phyloP scores from a whole-genome alignment of 1,140 invertebrate genomes.

The Limonius californicus region DNA sequence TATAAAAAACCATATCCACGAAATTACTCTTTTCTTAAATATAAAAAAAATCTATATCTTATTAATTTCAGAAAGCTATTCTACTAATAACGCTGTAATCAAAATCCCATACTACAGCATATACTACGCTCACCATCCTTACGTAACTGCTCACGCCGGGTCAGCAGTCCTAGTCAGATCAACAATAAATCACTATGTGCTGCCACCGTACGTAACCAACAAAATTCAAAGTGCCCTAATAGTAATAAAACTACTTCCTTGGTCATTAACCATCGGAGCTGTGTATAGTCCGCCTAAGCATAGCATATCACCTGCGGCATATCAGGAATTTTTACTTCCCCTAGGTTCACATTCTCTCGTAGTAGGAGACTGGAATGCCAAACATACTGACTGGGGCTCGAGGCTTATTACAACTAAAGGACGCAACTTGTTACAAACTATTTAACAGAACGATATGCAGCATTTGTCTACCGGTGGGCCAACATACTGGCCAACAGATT shows the following conservation, averaged over 20 bases:
- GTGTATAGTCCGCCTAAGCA: background rate
- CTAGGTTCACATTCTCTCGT: background rate
- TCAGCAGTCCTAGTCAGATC: conserved; percentile 31
- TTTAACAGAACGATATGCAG: too few species aligned
- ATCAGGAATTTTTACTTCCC: background rate
- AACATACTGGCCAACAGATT: too few species aligned
- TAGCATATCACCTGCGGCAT: background rate
- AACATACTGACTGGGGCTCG: too few species aligned
- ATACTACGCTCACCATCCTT: conserved; percentile 31
- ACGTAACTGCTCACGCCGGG: conserved; percentile 36
- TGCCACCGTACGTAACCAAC: conserved; percentile 13
- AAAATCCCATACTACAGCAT: conserved; percentile 27
- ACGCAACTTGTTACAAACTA: too few species aligned
- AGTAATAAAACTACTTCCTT: background rate
- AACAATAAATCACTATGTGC: conserved; percentile 25
- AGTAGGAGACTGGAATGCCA: too few species aligned
- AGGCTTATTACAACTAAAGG: too few species aligned
- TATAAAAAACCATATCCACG: conserved; percentile 23
- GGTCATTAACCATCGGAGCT: background rate
- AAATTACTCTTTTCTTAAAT: conserved; percentile 30
- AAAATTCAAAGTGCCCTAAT: conserved; percentile 19
- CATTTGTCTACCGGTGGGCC: too few species aligned
- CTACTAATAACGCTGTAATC: conserved; percentile 25
- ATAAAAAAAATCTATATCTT: conserved; percentile 35
- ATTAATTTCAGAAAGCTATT: conserved; percentile 38